A percentile compares a stretch with the other conserved stretches of the same genome.
Evolutionary conservation across 1,140 invertebrate species (phyloP).

Genomic region (Zaprionus capensis): DNA sequence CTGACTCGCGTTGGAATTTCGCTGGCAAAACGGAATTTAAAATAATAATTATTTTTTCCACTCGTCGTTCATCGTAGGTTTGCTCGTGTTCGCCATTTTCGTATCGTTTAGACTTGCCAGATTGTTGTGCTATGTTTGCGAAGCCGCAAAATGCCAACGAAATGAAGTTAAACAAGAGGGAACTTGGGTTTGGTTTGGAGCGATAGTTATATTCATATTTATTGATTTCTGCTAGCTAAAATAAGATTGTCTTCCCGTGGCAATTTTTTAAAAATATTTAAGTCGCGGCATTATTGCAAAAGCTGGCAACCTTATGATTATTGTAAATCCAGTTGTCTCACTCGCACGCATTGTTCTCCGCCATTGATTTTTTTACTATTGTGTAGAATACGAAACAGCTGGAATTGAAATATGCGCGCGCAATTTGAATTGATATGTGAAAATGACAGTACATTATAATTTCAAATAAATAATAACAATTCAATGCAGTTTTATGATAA

Average conservation of each 20-base stretch:
- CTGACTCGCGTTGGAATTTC: slow-evolving; percentile 70
- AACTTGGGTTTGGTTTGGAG: not conserved
- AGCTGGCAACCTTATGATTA: slow-evolving; percentile 41
- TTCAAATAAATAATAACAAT: not conserved
- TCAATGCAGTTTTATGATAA: not conserved
- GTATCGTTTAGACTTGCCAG: slow-evolving; percentile 55
- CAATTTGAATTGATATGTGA: slow-evolving; percentile 18
- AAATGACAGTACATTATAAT: not conserved
- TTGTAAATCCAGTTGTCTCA: slow-evolving; percentile 25
- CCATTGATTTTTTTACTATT: slow-evolving; percentile 37
- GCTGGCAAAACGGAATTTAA: slow-evolving; percentile 82
- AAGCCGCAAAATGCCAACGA: not conserved
- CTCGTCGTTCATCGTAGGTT: slow-evolving; percentile 77
- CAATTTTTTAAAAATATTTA: not conserved
- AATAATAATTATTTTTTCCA: slow-evolving; percentile 84
- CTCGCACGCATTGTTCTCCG: slow-evolving; percentile 30
- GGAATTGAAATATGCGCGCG: slow-evolving; percentile 29
- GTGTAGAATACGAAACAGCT: slow-evolving; percentile 33
- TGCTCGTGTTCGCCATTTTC: slow-evolving; percentile 83
- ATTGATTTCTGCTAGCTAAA: not conserved
- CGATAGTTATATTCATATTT: not conserved
- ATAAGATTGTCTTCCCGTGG: not conserved
- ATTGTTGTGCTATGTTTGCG: slow-evolving; percentile 14
- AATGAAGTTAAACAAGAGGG: not conserved
- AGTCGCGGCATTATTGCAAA: not conserved